Conservation (phyloP, 2,113 vertebrate genomes). For the Symphodus melops region DNA sequence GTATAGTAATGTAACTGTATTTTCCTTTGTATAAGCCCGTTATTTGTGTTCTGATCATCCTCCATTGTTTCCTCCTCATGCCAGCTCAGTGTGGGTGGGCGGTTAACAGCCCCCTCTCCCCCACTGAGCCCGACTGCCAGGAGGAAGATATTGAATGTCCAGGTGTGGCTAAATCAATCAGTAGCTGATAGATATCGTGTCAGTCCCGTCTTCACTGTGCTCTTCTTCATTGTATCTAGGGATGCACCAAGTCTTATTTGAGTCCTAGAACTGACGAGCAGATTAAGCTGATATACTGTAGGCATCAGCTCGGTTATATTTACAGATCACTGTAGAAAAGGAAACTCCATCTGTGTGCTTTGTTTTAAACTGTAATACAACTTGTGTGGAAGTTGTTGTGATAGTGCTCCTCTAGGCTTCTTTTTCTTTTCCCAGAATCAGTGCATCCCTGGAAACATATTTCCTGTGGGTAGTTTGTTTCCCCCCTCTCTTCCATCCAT, state of each 20-base stretch:
- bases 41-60: constrained; percentile 36
- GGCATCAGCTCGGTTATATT: no score
- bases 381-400: background rate
- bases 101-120: constrained; percentile 60
- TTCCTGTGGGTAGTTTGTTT: background rate
- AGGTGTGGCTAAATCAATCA: constrained; percentile 74
- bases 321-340: no score
- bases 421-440: background rate
- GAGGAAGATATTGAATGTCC: constrained; percentile 80
- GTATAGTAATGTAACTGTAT: background rate
- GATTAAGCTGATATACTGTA: background rate
- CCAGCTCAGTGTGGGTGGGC: constrained; percentile 76
- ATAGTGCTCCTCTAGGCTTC: background rate
- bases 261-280: background rate
- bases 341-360: background rate
- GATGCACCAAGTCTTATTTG: constrained; percentile 26
- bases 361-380: background rate
- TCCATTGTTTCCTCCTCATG: constrained; percentile 53
- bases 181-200: constrained; percentile 43
- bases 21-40: background rate
- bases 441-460: constrained; percentile 29
- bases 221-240: constrained; percentile 30
- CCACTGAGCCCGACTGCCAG: constrained; percentile 71
- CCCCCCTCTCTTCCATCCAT: background rate
- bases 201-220: constrained; percentile 30